These are phyloP conservation scores for Crossocerus cetratus DNA, from an alignment of 2,888 invertebrate genomes.

Conservation along the genomic window DNA sequence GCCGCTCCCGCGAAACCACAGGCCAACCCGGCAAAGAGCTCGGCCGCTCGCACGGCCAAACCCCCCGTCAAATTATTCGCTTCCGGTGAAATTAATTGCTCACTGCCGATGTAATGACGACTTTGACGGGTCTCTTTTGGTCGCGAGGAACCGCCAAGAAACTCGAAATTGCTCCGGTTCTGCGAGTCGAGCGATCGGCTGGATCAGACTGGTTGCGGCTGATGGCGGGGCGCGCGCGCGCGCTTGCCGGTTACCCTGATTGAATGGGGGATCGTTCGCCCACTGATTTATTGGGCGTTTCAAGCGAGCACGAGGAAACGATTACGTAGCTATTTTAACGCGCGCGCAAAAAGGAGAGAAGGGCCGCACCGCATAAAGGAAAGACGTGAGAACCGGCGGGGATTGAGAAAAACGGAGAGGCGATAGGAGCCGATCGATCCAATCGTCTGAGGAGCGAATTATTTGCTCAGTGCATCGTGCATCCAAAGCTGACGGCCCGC, in stretches of 20 bases:
- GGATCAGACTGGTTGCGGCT: too few relatives aligned
- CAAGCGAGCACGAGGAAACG: constrained; percentile 38
- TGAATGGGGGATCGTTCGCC: constrained; percentile 39
- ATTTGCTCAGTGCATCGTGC: constrained; percentile 40
- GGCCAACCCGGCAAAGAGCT: too few relatives aligned
- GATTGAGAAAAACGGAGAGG: constrained; percentile 5
- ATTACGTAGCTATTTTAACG: constrained; percentile 37
- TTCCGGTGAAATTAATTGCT: too few relatives aligned
- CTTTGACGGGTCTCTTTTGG: too few relatives aligned
- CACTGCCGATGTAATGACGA: too few relatives aligned
- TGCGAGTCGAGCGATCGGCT: too few relatives aligned
- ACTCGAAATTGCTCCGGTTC: not conserved
- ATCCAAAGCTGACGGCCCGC: constrained; percentile 25
- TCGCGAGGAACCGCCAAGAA: too few relatives aligned
- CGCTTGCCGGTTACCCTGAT: constrained; percentile 34
- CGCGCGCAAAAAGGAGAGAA: constrained; percentile 15
- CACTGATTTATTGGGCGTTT: constrained; percentile 45
- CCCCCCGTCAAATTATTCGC: too few relatives aligned
- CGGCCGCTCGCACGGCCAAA: too few relatives aligned
- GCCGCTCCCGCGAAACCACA: too few relatives aligned
- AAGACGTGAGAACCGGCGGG: constrained; percentile 1
- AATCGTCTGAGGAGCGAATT: constrained; percentile 46
- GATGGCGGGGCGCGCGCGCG: too few relatives aligned
- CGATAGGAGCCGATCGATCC: constrained; percentile 31
- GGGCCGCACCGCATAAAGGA: constrained; percentile 1